Percentiles rank a stretch among this genome's conserved stretches.
These are phyloP conservation scores for Lepus americanus DNA, from an alignment of 2,113 vertebrate genomes.

Conservation along the genomic window DNA sequence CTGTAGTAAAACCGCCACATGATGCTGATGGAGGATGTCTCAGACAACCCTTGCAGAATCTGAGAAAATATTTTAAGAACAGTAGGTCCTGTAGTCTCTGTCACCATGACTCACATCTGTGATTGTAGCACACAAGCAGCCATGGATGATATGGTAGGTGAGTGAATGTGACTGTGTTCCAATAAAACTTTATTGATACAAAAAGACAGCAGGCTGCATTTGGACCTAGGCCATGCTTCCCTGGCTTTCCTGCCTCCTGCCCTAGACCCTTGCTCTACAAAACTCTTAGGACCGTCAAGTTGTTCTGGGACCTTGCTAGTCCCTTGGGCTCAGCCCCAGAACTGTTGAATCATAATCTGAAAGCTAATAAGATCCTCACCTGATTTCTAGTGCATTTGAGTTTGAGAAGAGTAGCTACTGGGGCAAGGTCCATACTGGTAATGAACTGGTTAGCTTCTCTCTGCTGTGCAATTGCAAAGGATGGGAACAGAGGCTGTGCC, in stretches of 20 bases:
- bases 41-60: not conserved
- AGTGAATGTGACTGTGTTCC: not conserved
- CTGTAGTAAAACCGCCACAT: not conserved
- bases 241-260: not conserved
- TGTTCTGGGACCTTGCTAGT: not conserved
- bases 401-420: not conserved
- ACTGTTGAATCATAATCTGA: not conserved
- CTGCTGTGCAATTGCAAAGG: not conserved
- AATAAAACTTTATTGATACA: slow-evolving; percentile 1
- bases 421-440: not conserved
- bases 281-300: not conserved
- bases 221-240: not conserved
- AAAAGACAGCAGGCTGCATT: not conserved
- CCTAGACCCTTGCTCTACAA: not conserved
- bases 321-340: not conserved
- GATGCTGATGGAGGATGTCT: not conserved
- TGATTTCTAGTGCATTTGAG: not conserved
- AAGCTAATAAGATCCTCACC: not conserved
- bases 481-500: not conserved
- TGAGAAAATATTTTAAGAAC: not conserved
- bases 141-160: not conserved
- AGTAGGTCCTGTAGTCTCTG: not conserved
- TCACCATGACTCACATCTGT: not conserved
- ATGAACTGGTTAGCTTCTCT: not conserved
- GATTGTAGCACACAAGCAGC: not conserved